Percentiles rank a stretch among this genome's conserved stretches.
Evolutionary conservation across 2,888 invertebrate genomes (phyloP).

Genomic region (Synergus japonicus): DNA sequence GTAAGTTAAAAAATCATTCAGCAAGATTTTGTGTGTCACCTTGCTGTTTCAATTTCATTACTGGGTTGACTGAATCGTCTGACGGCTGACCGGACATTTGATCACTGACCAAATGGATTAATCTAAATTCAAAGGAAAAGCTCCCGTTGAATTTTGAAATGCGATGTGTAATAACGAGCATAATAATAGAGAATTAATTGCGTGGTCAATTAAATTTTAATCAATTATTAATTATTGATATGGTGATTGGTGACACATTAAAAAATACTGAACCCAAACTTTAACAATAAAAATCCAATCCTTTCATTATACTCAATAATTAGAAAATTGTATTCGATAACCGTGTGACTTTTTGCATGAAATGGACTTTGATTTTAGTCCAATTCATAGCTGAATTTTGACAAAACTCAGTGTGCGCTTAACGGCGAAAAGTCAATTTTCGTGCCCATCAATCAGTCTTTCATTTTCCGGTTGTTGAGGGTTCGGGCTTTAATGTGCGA

Average conservation of each 20-base stretch:
- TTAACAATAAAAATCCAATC: not conserved
- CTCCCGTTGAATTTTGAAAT: not conserved
- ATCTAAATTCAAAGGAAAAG: not conserved
- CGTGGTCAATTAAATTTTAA: not conserved
- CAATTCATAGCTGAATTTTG: not conserved
- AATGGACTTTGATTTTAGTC: not conserved
- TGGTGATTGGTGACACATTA: not conserved
- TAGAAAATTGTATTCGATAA: not conserved
- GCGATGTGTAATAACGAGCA: not conserved
- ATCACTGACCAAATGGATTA: not conserved
- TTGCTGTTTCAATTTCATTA: not conserved
- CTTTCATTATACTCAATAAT: not conserved
- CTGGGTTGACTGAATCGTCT: not conserved
- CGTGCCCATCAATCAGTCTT: not conserved
- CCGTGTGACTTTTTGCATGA: not conserved
- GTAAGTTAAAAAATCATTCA: not conserved
- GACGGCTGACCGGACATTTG: not conserved
- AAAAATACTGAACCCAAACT: not conserved
- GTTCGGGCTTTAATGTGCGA: constrained; percentile 8
- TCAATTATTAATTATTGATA: not conserved
- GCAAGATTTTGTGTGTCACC: not conserved
- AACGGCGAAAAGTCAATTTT: constrained; percentile 5
- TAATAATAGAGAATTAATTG: not conserved
- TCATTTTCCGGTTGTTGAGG: constrained; percentile 1
- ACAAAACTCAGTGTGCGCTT: not conserved